Percentiles rank a stretch among this genome's conserved stretches.
phyloP scores from a whole-genome alignment of 2,797 vertebrate species.

The Pteronotus mesoamericanus region DNA sequence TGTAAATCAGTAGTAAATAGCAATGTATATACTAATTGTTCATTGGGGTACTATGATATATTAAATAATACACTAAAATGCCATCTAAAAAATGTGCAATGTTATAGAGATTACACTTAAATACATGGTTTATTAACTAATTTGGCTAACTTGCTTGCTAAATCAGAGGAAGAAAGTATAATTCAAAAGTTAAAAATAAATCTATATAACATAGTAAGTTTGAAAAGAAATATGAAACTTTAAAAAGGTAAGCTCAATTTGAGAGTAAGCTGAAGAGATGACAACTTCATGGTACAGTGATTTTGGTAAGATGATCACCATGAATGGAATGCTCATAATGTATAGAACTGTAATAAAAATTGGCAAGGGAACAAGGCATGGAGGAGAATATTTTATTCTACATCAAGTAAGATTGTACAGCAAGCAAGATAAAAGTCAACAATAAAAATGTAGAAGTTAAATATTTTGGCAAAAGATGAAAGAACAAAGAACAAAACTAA shows the following conservation, averaged over 20 bases:
- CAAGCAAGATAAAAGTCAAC: constrained; percentile 34
- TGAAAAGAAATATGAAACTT: not conserved
- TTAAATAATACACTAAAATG: not conserved
- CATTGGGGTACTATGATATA: not conserved
- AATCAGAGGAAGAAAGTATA: not conserved
- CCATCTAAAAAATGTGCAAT: not conserved
- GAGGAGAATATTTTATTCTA: not conserved
- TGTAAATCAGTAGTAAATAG: not conserved
- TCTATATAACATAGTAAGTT: not conserved
- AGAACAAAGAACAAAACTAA: constrained; percentile 7
- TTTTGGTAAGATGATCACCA: not conserved
- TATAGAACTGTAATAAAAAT: not conserved
- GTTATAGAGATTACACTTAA: not conserved
- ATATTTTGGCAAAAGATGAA: constrained; percentile 33
- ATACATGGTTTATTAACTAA: not conserved
- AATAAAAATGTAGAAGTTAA: constrained; percentile 20
- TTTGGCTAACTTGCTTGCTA: not conserved
- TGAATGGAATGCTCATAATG: not conserved
- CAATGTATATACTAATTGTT: not conserved
- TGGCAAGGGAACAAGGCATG: not conserved
- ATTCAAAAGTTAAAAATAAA: not conserved
- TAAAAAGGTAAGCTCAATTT: not conserved
- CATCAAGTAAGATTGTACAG: constrained; percentile 18
- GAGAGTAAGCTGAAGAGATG: not conserved
- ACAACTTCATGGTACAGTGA: not conserved